Evolutionary conservation across 2,797 vertebrate species (phyloP).

Genomic region (Arremon aurantiirostris): DNA sequence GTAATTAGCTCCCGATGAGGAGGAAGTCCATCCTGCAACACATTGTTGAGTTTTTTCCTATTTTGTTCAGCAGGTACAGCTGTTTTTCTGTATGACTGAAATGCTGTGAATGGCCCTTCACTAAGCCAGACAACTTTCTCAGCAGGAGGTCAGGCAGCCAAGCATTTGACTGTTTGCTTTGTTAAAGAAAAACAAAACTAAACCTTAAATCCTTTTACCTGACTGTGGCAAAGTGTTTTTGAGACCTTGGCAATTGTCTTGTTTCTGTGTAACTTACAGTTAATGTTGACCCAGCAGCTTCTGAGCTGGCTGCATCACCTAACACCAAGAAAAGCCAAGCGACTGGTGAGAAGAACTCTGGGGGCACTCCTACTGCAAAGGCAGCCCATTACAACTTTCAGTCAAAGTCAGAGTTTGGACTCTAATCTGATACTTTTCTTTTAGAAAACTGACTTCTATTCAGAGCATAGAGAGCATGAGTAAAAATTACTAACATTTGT

Average conservation of each 20-base stretch:
- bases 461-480: neutral
- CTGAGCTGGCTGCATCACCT: neutral
- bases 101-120: neutral
- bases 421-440: neutral
- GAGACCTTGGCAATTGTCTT: neutral
- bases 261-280: neutral
- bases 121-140: neutral
- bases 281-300: neutral
- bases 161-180: neutral
- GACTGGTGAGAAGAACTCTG: neutral
- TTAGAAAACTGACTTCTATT: neutral
- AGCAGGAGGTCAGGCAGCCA: neutral
- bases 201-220: neutral
- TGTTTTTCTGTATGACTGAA: neutral
- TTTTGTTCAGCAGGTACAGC: slow-evolving; percentile 10
- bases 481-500: neutral
- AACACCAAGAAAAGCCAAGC: neutral
- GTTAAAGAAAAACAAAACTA: neutral
- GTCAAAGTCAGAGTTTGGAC: neutral
- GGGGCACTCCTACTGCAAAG: neutral
- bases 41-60: neutral
- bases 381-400: neutral
- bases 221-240: neutral
- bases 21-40: slow-evolving; percentile 23
- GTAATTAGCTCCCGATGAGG: neutral